Evolutionary conservation across 2,113 vertebrate genomes (phyloP), one percentile per base, ranked within the genome.

Genomic region (Trachemys scripta): DNA sequence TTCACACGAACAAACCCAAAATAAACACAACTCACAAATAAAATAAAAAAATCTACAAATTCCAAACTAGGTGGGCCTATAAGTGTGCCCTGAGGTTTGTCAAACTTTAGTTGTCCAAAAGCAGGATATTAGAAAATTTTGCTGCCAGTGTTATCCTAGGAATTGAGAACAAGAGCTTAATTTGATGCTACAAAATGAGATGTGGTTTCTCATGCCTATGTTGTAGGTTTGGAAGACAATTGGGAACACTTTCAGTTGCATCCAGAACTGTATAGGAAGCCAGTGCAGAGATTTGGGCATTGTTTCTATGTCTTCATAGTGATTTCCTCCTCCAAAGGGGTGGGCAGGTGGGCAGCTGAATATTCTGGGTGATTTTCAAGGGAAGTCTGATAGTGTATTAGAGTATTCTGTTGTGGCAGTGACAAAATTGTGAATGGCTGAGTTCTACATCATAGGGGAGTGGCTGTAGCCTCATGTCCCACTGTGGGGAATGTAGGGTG

Each of bases 11-110:
- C 59, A 14, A 75, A 75, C 29, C 5, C 76, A 80, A 29, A 24
- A 31, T 53, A 85, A 94, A 91, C 80, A 29, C 53, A 89, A 59
- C 80, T 56, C 13, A 8, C 6, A 94, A 56, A 49, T 62, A 22
- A 89, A 94, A 69, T 22, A 49, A 53, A 9, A 25, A 5, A 56
- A 75, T 80, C 14, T 38, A 91, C 50, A 80, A 19, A 20, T 8
- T 79, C 72, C 85, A 78, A 22, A 53, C 1, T 65, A 27, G 50
- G 49, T 57, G 11, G n/a, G 24, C 84, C 12, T 76, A 29, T 69
- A 92, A 6, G n/a, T 79, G 42, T 90, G 29, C 10, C 50, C 86
- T 54, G 87, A 42, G 2, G 10, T 53, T 31, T 81, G 3, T 47
- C 2, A 2, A 13, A 42, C n/a, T 42, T 31, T 72, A 80, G 22